Evolutionary conservation across 1,140 invertebrate species (phyloP).

Genomic region (Mycetomoellerius zeteki): DNA sequence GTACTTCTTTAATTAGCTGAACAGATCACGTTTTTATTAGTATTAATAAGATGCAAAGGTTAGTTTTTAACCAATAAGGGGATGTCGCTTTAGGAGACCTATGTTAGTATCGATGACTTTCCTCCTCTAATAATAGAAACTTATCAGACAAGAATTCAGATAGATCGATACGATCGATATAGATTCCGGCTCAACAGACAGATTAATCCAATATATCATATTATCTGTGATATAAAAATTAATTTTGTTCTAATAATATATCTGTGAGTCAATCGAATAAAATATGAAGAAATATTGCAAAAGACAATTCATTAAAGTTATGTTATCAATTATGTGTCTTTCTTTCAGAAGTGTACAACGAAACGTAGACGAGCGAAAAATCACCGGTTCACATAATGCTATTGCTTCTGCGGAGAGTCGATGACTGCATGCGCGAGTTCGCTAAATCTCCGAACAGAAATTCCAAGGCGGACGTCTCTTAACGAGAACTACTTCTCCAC

Average conservation of each 20-base stretch:
- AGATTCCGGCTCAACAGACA: neutral
- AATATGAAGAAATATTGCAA: neutral
- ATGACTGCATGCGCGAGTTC: neutral
- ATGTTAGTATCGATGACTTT: too few relatives aligned
- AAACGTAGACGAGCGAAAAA: neutral
- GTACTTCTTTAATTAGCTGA: too few relatives aligned
- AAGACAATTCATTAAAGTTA: neutral
- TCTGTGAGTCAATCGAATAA: neutral
- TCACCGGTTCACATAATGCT: conserved; percentile 9
- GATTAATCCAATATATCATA: neutral
- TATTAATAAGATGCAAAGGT: too few relatives aligned
- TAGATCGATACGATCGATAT: neutral
- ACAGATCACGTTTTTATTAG: too few relatives aligned
- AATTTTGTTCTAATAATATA: neutral
- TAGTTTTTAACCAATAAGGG: too few relatives aligned
- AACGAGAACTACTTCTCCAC: neutral
- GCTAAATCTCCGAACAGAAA: conserved; percentile 12
- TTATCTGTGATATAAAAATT: neutral
- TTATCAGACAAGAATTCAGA: conserved; percentile 8
- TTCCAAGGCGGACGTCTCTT: neutral
- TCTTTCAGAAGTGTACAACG: neutral
- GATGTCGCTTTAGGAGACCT: too few relatives aligned
- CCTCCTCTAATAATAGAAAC: neutral
- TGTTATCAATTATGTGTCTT: neutral
- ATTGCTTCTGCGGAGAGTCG: neutral